These are phyloP conservation scores for Cyclargus thomasi DNA, from an alignment of 1,140 invertebrate genomes.

Conservation along the genomic window DNA sequence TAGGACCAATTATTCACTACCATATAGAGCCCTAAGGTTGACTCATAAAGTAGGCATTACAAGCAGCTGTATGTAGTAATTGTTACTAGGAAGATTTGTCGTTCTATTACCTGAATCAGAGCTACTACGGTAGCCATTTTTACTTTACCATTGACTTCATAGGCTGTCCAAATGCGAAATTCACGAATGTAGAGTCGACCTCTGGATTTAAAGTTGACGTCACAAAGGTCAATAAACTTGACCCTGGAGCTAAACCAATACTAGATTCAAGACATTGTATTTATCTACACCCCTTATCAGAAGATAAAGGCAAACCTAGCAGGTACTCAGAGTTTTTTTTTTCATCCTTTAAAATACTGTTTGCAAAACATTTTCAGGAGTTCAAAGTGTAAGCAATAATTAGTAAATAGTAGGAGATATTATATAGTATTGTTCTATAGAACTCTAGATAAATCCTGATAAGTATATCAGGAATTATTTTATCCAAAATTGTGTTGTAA, in stretches of 20 bases:
- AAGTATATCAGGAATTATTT: too few species aligned
- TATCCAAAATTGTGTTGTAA: too few species aligned
- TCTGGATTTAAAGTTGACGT: neutral
- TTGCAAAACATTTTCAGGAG: too few species aligned
- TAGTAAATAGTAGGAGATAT: too few species aligned
- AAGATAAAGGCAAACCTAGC: neutral
- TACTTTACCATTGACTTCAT: neutral
- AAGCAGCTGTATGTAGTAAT: neutral
- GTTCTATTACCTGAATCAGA: neutral
- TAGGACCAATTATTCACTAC: neutral
- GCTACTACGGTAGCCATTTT: neutral
- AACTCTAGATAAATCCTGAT: too few species aligned
- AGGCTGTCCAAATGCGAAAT: neutral
- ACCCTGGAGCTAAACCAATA: neutral
- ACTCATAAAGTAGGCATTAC: neutral
- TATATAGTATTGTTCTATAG: too few species aligned
- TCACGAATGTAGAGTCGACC: neutral
- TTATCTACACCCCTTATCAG: neutral
- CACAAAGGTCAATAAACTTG: neutral
- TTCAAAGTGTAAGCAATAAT: too few species aligned
- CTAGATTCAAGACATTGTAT: neutral
- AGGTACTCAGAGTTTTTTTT: too few species aligned
- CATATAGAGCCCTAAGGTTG: neutral
- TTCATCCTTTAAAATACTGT: too few species aligned
- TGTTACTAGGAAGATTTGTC: neutral